These are phyloP conservation scores for Drosophila baimaii DNA, from an alignment of 1,140 invertebrate genomes.

Conservation along the genomic window DNA sequence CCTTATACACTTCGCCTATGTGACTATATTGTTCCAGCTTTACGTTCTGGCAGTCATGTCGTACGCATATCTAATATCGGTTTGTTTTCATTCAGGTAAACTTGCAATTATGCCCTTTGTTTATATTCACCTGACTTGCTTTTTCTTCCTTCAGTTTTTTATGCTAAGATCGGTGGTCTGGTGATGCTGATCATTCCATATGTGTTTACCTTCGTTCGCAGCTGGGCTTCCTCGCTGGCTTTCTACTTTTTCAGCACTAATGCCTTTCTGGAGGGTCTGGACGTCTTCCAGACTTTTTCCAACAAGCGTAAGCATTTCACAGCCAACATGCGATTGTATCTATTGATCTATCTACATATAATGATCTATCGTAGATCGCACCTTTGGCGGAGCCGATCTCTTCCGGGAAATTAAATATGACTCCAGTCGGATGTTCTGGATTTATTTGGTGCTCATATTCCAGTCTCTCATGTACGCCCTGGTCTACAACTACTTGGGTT, in stretches of 20 bases:
- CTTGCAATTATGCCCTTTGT: neutral
- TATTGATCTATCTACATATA: neutral
- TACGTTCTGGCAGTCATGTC: conserved; percentile 72
- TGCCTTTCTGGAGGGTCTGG: conserved; percentile 68
- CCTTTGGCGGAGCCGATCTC: conserved; percentile 50
- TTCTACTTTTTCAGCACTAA: conserved; percentile 64
- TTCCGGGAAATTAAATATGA: conserved; percentile 65
- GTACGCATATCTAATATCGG: conserved; percentile 79
- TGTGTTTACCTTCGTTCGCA: conserved; percentile 64
- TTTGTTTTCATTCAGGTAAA: conserved; percentile 81
- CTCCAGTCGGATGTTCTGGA: conserved; percentile 55
- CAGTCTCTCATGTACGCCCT: conserved; percentile 69
- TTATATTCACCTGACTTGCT: neutral
- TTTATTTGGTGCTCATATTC: conserved; percentile 62
- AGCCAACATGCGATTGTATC: neutral
- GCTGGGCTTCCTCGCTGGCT: conserved; percentile 49
- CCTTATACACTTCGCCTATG: conserved; percentile 32
- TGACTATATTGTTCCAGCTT: conserved; percentile 64
- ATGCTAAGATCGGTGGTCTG: conserved; percentile 79
- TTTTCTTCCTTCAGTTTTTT: conserved; percentile 63
- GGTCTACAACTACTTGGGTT: conserved; percentile 73
- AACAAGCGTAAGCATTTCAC: conserved; percentile 67
- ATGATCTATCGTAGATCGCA: conserved; percentile 45
- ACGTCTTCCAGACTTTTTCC: conserved; percentile 72
- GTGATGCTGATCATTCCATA: conserved; percentile 72